These are phyloP conservation scores for Pegoplata infirma DNA, from an alignment of 2,888 invertebrate species.

Conservation along the genomic window DNA sequence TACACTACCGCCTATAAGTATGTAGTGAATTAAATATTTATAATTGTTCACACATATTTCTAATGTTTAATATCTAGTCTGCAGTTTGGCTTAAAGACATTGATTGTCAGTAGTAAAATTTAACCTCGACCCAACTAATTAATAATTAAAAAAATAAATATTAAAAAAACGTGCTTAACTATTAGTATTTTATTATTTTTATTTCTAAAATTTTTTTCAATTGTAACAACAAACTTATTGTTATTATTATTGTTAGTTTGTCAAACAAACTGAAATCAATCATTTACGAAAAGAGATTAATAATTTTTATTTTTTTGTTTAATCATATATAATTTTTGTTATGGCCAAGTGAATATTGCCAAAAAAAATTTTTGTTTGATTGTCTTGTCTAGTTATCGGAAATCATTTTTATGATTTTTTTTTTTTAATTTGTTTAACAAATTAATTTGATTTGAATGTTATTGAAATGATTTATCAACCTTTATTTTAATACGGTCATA, in stretches of 20 bases:
- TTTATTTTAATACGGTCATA: conserved; percentile 21
- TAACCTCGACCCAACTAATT: conserved; percentile 57
- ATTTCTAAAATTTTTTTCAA: neutral
- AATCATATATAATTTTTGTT: no score
- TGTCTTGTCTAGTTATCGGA: neutral
- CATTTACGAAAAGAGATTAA: neutral
- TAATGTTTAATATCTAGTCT: neutral
- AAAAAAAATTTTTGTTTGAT: no score
- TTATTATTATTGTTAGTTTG: conserved; percentile 2
- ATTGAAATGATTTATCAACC: conserved; percentile 8
- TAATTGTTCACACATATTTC: conserved; percentile 13
- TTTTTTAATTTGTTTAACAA: no score
- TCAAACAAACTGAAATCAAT: neutral
- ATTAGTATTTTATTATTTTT: no score
- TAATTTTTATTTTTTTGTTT: no score
- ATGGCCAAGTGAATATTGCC: conserved; percentile 15
- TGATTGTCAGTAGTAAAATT: conserved; percentile 38
- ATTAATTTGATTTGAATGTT: neutral
- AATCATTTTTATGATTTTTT: no score
- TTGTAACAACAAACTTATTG: neutral
- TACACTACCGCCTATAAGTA: no score
- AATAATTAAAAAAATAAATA: conserved; percentile 32
- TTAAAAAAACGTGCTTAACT: conserved; percentile 25
- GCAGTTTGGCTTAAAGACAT: conserved; percentile 46
- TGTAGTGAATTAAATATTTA: neutral